Conservation (phyloP, 2,113 vertebrate species). For the Phasianus colchicus region DNA sequence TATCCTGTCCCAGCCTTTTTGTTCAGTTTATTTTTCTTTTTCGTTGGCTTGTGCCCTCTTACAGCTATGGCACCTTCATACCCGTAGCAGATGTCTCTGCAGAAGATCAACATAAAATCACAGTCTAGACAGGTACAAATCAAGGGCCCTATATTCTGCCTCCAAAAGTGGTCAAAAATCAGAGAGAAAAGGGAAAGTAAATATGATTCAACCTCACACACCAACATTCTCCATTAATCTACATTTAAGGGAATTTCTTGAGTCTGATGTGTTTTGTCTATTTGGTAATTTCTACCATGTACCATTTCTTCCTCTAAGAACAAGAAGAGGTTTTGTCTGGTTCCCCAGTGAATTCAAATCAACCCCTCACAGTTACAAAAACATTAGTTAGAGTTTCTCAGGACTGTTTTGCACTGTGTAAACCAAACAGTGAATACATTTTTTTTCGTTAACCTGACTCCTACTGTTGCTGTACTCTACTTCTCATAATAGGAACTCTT, state of each 20-base stretch:
- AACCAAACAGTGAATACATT: not conserved
- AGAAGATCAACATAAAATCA: not conserved
- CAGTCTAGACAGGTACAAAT: not conserved
- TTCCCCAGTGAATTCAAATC: not conserved
- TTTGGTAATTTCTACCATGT: not conserved
- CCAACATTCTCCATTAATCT: not conserved
- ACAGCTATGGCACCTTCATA: not conserved
- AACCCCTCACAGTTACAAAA: not conserved
- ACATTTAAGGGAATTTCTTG: not conserved
- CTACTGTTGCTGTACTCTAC: not conserved
- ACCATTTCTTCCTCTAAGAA: not conserved
- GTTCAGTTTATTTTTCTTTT: not conserved
- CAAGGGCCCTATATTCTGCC: not conserved
- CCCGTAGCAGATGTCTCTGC: not conserved
- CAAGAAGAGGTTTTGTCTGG: not conserved
- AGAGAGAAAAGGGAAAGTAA: not conserved
- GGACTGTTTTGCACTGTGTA: not conserved
- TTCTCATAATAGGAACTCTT: not conserved
- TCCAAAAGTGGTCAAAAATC: not conserved
- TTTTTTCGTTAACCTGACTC: not conserved
- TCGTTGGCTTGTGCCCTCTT: not conserved
- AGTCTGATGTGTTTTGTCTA: accelerated
- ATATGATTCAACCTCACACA: not conserved
- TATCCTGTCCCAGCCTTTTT: not conserved
- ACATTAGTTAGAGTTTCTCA: not conserved